phyloP scores from a whole-genome alignment of 1,140 invertebrate species.

The Pygmarrhopalites habei region DNA sequence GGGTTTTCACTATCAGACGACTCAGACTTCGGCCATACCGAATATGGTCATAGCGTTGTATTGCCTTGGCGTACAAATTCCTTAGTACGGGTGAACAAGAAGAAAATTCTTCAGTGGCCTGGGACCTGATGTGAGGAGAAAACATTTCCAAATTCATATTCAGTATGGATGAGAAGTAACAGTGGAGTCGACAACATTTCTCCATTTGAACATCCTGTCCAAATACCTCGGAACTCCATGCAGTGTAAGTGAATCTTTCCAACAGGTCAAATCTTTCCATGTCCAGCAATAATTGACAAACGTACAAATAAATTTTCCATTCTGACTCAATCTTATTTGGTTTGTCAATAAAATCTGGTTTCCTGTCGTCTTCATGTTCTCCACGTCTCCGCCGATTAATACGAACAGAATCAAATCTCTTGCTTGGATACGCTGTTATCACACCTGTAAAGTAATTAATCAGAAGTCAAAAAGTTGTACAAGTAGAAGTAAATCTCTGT shows the following conservation, averaged over 20 bases:
- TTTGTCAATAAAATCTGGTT: conserved; percentile 45
- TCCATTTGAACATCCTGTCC: conserved; percentile 39
- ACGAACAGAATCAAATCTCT: conserved; percentile 1
- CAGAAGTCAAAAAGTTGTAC: too few relatives aligned
- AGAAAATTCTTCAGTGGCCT: too few relatives aligned
- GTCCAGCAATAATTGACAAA: conserved; percentile 58
- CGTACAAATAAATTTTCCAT: conserved; percentile 61
- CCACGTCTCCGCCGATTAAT: conserved; percentile 39
- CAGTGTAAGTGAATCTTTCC: conserved; percentile 65
- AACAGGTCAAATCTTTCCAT: conserved; percentile 58
- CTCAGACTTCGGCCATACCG: conserved; percentile 73
- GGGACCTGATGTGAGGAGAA: conserved; percentile 59
- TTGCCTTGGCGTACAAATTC: conserved; percentile 71
- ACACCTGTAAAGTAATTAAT: too few relatives aligned
- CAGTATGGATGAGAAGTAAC: conserved; percentile 50
- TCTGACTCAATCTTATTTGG: conserved; percentile 49
- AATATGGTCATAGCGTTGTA: conserved; percentile 64
- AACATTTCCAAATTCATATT: conserved; percentile 41
- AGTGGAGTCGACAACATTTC: conserved; percentile 57
- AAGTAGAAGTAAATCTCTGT: too few relatives aligned
- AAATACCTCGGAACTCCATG: conserved; percentile 63
- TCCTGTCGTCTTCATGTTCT: conserved; percentile 52
- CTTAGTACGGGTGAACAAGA: too few relatives aligned
- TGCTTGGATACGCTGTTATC: neutral
- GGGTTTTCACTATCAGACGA: conserved; percentile 53